These are phyloP conservation scores for Drosophila trapezifrons DNA, from an alignment of 1,140 invertebrate genomes.

Conservation along the genomic window DNA sequence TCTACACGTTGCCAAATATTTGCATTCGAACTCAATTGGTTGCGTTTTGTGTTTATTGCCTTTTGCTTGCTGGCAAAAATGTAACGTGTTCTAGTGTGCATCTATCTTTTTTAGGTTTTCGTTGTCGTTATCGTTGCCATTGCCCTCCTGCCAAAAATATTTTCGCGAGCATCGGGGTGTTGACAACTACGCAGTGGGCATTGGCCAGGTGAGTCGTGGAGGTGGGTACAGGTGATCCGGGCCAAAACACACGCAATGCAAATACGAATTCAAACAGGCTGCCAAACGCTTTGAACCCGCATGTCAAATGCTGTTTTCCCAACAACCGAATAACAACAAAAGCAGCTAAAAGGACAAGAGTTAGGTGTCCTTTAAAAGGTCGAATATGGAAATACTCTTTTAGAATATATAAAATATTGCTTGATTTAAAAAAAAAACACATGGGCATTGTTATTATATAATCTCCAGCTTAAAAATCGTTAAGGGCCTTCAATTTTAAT, in stretches of 20 bases:
- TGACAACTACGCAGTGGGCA: slow-evolving; percentile 44
- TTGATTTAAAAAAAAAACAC: too few species aligned
- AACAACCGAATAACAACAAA: slow-evolving; percentile 25
- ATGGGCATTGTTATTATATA: too few species aligned
- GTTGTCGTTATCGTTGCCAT: slow-evolving; percentile 8
- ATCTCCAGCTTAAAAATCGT: too few species aligned
- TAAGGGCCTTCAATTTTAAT: too few species aligned
- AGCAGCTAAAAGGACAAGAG: slow-evolving; percentile 12
- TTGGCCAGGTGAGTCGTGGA: slow-evolving; percentile 7
- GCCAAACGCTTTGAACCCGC: slow-evolving; percentile 62
- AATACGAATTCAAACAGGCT: slow-evolving; percentile 74
- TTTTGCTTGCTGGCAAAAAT: slow-evolving; percentile 61
- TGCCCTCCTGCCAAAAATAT: slow-evolving; percentile 47
- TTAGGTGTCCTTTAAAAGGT: background rate
- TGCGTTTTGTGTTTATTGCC: slow-evolving; percentile 80
- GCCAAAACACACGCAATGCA: slow-evolving; percentile 48
- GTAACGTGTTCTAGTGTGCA: slow-evolving; percentile 37
- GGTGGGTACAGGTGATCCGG: slow-evolving; percentile 40
- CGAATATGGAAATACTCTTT: slow-evolving; percentile 7
- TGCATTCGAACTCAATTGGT: slow-evolving; percentile 80
- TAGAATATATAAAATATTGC: too few species aligned
- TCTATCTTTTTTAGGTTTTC: slow-evolving; percentile 39
- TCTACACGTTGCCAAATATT: slow-evolving; percentile 64
- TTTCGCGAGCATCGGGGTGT: slow-evolving; percentile 38
- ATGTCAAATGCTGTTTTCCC: slow-evolving; percentile 57